Evolutionary conservation across 2,888 invertebrate genomes (phyloP), one percentile per base, ranked within the genome.

Genomic region (Ormia ochracea): DNA sequence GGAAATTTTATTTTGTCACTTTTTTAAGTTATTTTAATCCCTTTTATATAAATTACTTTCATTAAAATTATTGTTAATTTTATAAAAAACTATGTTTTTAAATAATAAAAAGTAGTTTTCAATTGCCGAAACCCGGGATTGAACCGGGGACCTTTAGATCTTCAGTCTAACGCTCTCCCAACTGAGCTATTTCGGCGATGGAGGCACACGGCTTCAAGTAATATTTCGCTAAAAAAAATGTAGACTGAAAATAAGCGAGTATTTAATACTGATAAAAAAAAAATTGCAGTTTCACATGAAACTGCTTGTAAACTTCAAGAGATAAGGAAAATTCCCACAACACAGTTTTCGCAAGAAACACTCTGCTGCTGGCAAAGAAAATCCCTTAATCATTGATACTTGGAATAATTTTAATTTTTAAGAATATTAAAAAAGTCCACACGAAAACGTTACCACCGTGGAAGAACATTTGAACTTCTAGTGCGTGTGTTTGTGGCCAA

Each of bases 151-250:
- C 93, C 91, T 93, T 93, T 93, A 93, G 93, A 93, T 93, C 93
- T 93, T 93, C 93, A 93, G 93, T 93, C 93, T 93, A 93, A 93
- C 93, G 93, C 93, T 93, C 93, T 93, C 93, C 93, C 93, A 93
- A 93, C 93, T 93, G 93, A 93, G 93, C 93, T 93, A 93, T 93
- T 93, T 93, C 93, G 93, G 93, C 92, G 4, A 5, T 19, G 17
- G 1, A 10, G 5, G 21, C n/a, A 4, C 0, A 10, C 3, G 14
- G n/a, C n/a, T 2, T 2, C 0, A 14, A 14, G 2, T 5, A 17
- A 14, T 7, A 0, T 4, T 17, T 17, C 7, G 5, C 3, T n/a
- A 9, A 7, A 17, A 19, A 4, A 17, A 19, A 6, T 1, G n/a
- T 38, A 2, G 4, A 38, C 38, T 38, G 38, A 5, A 5, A 38